A percentile compares a stretch with the other conserved stretches of the same genome.
These are phyloP conservation scores for Dascillus cervinus DNA, from an alignment of 2,888 invertebrate genomes.

Conservation along the genomic window DNA sequence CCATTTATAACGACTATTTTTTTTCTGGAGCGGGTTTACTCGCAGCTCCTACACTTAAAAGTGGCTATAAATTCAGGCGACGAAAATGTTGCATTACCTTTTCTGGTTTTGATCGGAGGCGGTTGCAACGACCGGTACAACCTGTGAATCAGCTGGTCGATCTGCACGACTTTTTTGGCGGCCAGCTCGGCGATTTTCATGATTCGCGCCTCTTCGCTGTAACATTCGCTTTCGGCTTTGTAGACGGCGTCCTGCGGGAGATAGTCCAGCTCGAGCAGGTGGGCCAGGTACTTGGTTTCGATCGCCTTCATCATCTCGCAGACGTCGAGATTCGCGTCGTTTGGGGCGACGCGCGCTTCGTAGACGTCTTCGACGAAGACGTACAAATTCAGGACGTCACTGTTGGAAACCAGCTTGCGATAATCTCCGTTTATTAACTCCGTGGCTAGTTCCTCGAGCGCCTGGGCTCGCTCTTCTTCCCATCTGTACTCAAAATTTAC, in stretches of 20 bases:
- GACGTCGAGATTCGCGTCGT: slow-evolving; percentile 50
- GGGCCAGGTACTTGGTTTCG: slow-evolving; percentile 43
- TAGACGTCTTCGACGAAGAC: slow-evolving; percentile 58
- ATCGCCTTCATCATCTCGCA: slow-evolving; percentile 51
- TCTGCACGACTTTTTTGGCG: slow-evolving; percentile 48
- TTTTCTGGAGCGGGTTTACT: too few species aligned
- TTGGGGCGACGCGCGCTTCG: slow-evolving; percentile 51
- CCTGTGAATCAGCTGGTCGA: slow-evolving; percentile 43
- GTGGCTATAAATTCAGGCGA: too few species aligned
- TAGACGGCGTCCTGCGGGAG: slow-evolving; percentile 48
- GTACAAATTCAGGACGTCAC: slow-evolving; percentile 49
- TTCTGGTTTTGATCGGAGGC: slow-evolving; percentile 22
- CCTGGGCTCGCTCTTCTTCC: slow-evolving; percentile 46
- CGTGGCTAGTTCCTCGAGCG: slow-evolving; percentile 48
- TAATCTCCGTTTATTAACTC: slow-evolving; percentile 51
- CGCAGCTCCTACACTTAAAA: too few species aligned
- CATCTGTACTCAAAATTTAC: slow-evolving; percentile 35
- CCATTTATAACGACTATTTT: too few species aligned
- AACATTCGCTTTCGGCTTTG: slow-evolving; percentile 46
- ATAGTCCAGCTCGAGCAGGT: slow-evolving; percentile 47
- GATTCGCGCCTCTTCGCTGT: slow-evolving; percentile 45
- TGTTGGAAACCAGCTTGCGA: slow-evolving; percentile 48
- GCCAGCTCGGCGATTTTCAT: slow-evolving; percentile 50
- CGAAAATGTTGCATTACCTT: too few species aligned
- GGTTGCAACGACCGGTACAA: slow-evolving; percentile 43